Evolutionary conservation across 2,797 vertebrate genomes (phyloP).

Genomic region (Rhinophrynus dorsalis): DNA sequence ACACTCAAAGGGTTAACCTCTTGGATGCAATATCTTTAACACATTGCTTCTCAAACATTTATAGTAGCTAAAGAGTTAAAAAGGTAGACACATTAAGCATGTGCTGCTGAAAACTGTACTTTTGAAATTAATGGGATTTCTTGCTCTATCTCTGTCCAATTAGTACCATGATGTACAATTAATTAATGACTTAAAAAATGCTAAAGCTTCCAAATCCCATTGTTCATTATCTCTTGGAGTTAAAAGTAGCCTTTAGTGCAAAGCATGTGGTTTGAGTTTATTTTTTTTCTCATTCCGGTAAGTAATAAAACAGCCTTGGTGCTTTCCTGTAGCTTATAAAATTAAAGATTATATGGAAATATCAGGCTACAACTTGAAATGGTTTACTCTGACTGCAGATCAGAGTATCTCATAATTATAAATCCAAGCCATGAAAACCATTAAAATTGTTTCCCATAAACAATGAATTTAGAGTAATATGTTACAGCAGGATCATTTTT

Average conservation of each 20-base stretch:
- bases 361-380: conserved; percentile 7
- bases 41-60: too few relatives aligned
- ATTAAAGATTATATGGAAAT: conserved; percentile 12
- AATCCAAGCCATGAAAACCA: conserved; percentile 1
- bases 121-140: too few relatives aligned
- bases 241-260: background rate
- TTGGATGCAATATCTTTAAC: too few relatives aligned
- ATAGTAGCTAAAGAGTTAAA: too few relatives aligned
- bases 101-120: too few relatives aligned
- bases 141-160: conserved; percentile 5
- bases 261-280: conserved; percentile 2
- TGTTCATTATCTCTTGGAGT: too few relatives aligned
- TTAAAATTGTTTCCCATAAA: too few relatives aligned
- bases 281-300: conserved; percentile 1
- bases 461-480: too few relatives aligned
- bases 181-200: background rate
- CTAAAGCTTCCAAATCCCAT: background rate
- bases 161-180: conserved; percentile 10
- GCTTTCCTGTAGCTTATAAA: background rate
- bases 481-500: too few relatives aligned
- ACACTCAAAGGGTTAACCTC: too few relatives aligned
- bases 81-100: too few relatives aligned
- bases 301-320: conserved; percentile 12
- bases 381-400: background rate
- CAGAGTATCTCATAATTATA: too few relatives aligned